These are phyloP conservation scores for Pediacus dermestoides DNA, from an alignment of 2,888 invertebrate species.

Conservation along the genomic window DNA sequence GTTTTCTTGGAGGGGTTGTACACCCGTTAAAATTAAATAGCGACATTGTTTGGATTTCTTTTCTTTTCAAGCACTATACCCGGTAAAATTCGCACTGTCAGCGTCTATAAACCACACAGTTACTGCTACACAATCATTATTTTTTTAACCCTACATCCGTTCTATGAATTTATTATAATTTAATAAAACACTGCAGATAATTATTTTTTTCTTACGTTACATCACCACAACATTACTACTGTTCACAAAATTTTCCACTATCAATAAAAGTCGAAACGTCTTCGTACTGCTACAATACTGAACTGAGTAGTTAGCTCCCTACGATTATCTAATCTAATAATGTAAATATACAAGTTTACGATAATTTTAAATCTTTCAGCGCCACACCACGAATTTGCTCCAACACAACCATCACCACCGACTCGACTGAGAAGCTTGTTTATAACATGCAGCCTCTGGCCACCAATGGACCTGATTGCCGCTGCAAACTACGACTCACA, in stretches of 20 bases:
- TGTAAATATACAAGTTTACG: slow-evolving; percentile 8
- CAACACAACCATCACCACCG: slow-evolving; percentile 10
- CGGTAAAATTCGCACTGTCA: slow-evolving; percentile 17
- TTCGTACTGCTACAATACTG: no score
- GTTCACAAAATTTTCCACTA: no score
- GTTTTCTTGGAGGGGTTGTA: not conserved
- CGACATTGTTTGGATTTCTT: not conserved
- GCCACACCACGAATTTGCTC: no score
- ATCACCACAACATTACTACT: no score
- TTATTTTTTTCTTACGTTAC: no score
- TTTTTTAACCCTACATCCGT: slow-evolving; percentile 6
- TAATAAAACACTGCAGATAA: no score
- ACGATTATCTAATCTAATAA: no score
- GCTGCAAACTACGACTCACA: slow-evolving; percentile 8
- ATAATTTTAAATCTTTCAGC: no score
- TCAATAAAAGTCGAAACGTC: no score
- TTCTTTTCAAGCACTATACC: no score
- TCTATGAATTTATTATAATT: slow-evolving; percentile 4
- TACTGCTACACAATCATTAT: slow-evolving; percentile 9
- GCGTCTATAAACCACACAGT: slow-evolving; percentile 17
- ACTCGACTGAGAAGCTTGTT: slow-evolving; percentile 15
- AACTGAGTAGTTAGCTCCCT: no score
- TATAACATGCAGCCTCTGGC: slow-evolving; percentile 19
- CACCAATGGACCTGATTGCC: slow-evolving; percentile 15
- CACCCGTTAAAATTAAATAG: slow-evolving; percentile 2